Evolutionary conservation across 2,113 vertebrate genomes (phyloP).

Genomic region (Dryoscopus gambensis): DNA sequence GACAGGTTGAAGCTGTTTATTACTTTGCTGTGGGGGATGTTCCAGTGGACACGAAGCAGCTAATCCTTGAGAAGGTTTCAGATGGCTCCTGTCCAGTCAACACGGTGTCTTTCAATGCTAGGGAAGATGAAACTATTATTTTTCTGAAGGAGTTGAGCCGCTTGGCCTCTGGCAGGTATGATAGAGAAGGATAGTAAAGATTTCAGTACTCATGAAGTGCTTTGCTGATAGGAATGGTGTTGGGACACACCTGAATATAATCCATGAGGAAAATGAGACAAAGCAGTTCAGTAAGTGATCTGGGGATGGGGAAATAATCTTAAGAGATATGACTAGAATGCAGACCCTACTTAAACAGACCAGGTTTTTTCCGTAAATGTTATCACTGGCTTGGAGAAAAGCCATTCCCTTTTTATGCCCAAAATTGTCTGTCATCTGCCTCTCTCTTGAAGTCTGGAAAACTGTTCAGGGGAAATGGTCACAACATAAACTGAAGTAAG

Average conservation of each 20-base stretch:
- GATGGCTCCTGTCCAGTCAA: slow-evolving; percentile 60
- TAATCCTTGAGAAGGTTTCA: slow-evolving; percentile 55
- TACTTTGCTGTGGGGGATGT: slow-evolving; percentile 77
- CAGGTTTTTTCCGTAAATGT: background rate
- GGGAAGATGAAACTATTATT: slow-evolving; percentile 62
- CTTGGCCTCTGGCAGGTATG: slow-evolving; percentile 74
- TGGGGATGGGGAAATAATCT: background rate
- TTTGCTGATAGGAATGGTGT: background rate
- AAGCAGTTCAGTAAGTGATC: background rate
- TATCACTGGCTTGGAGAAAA: background rate
- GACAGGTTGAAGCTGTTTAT: slow-evolving; percentile 78
- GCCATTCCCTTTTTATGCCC: background rate
- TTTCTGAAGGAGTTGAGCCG: slow-evolving; percentile 74
- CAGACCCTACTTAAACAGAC: background rate
- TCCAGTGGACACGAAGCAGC: slow-evolving; percentile 48
- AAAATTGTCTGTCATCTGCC: background rate
- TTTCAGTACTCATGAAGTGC: background rate
- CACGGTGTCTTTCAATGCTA: slow-evolving; percentile 78
- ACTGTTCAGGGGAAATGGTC: background rate
- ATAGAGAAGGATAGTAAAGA: background rate
- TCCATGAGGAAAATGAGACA: background rate
- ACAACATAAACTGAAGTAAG: background rate
- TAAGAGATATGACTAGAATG: background rate
- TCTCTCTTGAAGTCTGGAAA: background rate
- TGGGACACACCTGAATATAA: background rate